A percentile compares a stretch with the other conserved stretches of the same genome.
Evolutionary conservation across 2,113 vertebrate species (phyloP).

Genomic region (Manacus vitellinus): DNA sequence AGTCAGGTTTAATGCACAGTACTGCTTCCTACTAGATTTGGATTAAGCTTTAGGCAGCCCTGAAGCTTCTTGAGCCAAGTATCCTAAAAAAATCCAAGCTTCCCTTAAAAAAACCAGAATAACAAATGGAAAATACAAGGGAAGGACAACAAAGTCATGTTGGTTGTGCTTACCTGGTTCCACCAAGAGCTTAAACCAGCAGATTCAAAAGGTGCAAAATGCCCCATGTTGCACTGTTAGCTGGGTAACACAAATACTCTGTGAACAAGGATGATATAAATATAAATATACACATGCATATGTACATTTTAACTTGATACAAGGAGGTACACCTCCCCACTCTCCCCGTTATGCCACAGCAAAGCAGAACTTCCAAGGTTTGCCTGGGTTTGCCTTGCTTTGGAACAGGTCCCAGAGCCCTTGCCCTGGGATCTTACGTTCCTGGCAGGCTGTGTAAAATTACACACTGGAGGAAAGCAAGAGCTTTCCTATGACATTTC

Average conservation of each 20-base stretch:
- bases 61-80: not conserved
- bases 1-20: not conserved
- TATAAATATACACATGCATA: fast-evolving
- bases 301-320: not conserved
- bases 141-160: not conserved
- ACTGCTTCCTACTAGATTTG: not conserved
- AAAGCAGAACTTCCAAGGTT: not conserved
- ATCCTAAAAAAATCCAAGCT: not conserved
- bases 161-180: not conserved
- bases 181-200: not conserved
- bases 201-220: not conserved
- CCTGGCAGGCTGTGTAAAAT: not conserved
- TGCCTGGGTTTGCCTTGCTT: not conserved
- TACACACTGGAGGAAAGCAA: slow-evolving; percentile 21
- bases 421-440: not conserved
- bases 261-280: not conserved
- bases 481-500: slow-evolving; percentile 63
- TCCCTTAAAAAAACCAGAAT: not conserved
- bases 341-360: not conserved
- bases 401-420: not conserved
- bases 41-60: not conserved
- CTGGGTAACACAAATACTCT: not conserved
- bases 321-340: not conserved
- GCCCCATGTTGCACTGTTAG: no score
- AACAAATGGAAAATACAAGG: fast-evolving